Evolutionary conservation across 2,113 vertebrate genomes (phyloP), one percentile per base, ranked within the genome.

Genomic region (Furnarius figulus): DNA sequence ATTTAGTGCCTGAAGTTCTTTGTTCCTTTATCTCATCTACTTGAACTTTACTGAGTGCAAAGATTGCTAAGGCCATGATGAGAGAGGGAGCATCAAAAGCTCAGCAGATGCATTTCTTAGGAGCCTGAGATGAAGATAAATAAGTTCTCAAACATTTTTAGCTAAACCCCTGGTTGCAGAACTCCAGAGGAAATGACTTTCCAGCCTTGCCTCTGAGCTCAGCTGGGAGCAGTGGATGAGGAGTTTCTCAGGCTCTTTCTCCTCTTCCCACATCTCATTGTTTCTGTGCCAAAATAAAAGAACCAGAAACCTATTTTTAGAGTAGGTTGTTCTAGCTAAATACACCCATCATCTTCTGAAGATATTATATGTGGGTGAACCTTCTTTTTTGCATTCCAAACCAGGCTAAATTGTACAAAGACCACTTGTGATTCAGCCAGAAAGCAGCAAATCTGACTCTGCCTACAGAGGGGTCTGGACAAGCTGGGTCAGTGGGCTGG

Each of bases 181-280:
- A 18, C 28, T 33, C 52, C 4, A 14, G n/a, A 88, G 42, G 17
- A n/a, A 30, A 46, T 0, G 18, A 14, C 16, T 74, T 50, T 35
- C 21, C 44, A 79, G 56, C 14, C 49, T 76, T 70, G 30, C 9
- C 53, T 68, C 71, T 31, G 30, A 30, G 37, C 67, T 94, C 63
- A 62, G 79, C 92, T 71, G 75, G 75, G 67, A 94, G 42, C 88
- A 35, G 50, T 1, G 62, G 25, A 53, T 83, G 67, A 19, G 49
- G 58, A 90, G n/a, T 73, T 92, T 95, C 79, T 94, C 92, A 94
- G 76, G 71, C 88, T 94, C 40, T 81, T 56, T 92, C 86, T 81
- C 59, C 23, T 87, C 65, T 84, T 97, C 83, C 90, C 80, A 92
- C 83, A 84, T 42, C 44, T 87, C 70, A 95, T 92, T 96, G 91